phyloP scores from a whole-genome alignment of 2,113 vertebrate species.

The Ibidorhyncha struthersii region DNA sequence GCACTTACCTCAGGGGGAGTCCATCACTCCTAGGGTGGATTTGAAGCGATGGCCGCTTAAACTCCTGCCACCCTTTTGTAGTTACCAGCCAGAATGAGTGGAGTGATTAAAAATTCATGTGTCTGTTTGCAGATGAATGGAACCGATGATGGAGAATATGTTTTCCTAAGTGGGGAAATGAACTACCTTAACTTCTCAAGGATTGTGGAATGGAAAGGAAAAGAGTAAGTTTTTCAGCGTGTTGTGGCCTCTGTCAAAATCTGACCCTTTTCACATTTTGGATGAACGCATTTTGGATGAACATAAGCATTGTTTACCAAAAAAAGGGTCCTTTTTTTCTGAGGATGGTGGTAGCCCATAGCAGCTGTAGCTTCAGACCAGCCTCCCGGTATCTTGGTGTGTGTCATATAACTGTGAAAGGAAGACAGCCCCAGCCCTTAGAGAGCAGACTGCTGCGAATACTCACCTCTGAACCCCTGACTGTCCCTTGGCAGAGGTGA shows the following conservation, averaged over 20 bases:
- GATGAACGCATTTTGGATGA: background rate
- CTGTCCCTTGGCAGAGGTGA: background rate
- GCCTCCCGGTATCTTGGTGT: background rate
- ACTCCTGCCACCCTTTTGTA: background rate
- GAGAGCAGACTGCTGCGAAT: background rate
- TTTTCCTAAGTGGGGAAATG: conserved; percentile 86
- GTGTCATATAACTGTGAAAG: background rate
- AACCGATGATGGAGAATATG: conserved; percentile 88
- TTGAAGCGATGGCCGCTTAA: background rate
- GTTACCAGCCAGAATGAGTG: background rate
- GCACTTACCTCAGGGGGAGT: background rate
- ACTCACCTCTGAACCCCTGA: background rate
- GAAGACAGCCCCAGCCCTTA: background rate
- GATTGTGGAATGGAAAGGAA: conserved; percentile 88
- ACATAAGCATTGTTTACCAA: background rate
- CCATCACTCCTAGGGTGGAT: background rate
- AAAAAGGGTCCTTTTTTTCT: background rate
- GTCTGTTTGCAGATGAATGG: conserved; percentile 84
- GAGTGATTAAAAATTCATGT: background rate
- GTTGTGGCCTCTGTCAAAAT: background rate
- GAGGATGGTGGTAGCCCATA: background rate
- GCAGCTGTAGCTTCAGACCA: background rate
- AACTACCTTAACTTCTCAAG: conserved; percentile 88
- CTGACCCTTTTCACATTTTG: background rate
- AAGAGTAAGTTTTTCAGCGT: conserved; percentile 77